These are phyloP conservation scores for Numenius arquata DNA, from an alignment of 2,113 vertebrate species.

Conservation along the genomic window DNA sequence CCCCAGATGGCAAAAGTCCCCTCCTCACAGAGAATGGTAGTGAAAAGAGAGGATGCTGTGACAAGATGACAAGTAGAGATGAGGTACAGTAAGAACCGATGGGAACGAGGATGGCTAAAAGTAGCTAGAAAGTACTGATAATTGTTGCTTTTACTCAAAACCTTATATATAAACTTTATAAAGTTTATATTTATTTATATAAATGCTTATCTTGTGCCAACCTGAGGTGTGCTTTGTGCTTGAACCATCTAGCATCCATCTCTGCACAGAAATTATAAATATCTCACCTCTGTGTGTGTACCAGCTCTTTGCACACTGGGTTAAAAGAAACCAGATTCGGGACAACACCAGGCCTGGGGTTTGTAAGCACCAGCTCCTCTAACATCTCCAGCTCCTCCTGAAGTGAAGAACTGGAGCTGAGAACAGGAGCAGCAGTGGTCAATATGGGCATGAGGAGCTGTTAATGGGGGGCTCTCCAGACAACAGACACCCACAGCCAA, in stretches of 20 bases:
- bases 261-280: background rate
- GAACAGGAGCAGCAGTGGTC: background rate
- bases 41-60: too few relatives aligned
- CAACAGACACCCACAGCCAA: constrained; percentile 17
- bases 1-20: too few relatives aligned
- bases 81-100: too few relatives aligned
- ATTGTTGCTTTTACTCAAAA: background rate
- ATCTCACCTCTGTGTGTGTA: background rate
- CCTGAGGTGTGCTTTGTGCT: background rate
- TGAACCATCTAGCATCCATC: background rate
- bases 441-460: constrained; percentile 44
- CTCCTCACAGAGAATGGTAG: too few relatives aligned
- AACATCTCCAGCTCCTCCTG: background rate
- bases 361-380: background rate
- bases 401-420: background rate
- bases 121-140: background rate
- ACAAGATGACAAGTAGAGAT: too few relatives aligned
- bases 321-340: background rate
- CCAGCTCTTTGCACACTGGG: too few relatives aligned
- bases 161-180: too few relatives aligned
- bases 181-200: too few relatives aligned
- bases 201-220: background rate
- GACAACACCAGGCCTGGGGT: background rate
- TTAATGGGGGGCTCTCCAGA: constrained; percentile 52
- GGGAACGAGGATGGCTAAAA: too few relatives aligned